These are phyloP conservation scores for Coranthus polyacanthus DNA, from an alignment of 2,797 vertebrate species.

Conservation along the genomic window DNA sequence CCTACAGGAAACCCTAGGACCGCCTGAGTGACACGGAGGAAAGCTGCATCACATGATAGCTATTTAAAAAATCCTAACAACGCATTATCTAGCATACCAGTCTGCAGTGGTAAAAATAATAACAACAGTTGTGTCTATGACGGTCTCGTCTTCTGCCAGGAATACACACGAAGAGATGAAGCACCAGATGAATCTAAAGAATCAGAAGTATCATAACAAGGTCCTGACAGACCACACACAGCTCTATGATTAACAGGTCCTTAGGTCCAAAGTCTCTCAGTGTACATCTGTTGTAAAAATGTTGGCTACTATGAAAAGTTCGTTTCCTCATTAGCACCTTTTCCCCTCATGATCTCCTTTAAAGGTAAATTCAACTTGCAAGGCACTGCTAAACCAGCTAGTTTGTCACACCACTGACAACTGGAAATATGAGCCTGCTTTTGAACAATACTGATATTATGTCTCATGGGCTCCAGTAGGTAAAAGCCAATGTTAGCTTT, in stretches of 20 bases:
- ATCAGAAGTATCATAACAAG: constrained; percentile 1
- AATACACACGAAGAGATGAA: background rate
- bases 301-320: background rate
- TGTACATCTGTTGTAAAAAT: background rate
- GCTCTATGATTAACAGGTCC: constrained; percentile 1
- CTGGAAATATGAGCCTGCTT: background rate
- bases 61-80: constrained; percentile 49
- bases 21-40: constrained; percentile 28
- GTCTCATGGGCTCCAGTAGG: background rate
- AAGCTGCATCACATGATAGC: constrained; percentile 59
- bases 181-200: constrained; percentile 35
- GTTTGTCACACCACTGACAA: constrained; percentile 25
- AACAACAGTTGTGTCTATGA: too few species aligned
- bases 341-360: background rate
- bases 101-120: background rate
- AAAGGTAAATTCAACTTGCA: background rate
- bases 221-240: constrained; percentile 8
- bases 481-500: background rate
- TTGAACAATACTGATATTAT: background rate
- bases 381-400: constrained; percentile 11
- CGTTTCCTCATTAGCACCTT: background rate
- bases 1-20: constrained; percentile 46
- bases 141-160: too few species aligned
- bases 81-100: constrained; percentile 26
- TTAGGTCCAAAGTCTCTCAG: constrained; percentile 49